Evolutionary conservation across 37 sponge, comb jelly and placozoan genomes (phyloP), one percentile per base, ranked within the genome.

Genomic region (Amphimedon queenslandica): DNA sequence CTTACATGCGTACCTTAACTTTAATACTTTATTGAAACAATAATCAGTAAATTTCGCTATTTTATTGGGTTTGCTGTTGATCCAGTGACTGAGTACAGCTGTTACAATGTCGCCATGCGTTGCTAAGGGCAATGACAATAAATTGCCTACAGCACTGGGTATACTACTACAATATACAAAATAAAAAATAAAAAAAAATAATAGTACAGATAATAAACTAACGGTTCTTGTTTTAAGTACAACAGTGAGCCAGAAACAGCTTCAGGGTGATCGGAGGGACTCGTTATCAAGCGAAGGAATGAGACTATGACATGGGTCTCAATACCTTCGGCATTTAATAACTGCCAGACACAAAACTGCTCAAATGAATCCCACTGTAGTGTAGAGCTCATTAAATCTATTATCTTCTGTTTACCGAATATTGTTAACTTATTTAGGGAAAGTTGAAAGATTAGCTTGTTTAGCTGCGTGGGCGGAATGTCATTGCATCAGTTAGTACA

Each of bases 261-360:
- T 37, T 86, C 87, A 20, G 70, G 71, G 47, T 86, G 87, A 33
- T 86, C 87, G 75, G 38, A 13, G 36, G 29, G 41, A 28, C 71
- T 25, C 36, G 67, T 56, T 5, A 84, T 47, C 55, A 57, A 4
- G 24, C 63, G 65, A 3, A 84, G 57, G 21, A 69, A 39, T 20
- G 77, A 71, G 27, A 80, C 70, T 37, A 76, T 61, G 8, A 47
- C 37, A 24, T 33, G 53, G 21, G 43, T 41, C 34, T 87, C 77
- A 6, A 80, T 75, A 8, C 84, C 79, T 78, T 98, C 99, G 24
- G 94, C 94, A 57, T 67, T 81, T 38, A 98, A 40, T 70, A 98
- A 63, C 92, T 98, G 94, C 99, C 99, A 98, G 33, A 98, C 92
- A 87, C 90, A 90, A 70, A 82, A 87, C 85, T 98, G 99, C 41